Evolutionary conservation across 1,140 invertebrate species (phyloP).

Genomic region (Brachionus paranguensis): DNA sequence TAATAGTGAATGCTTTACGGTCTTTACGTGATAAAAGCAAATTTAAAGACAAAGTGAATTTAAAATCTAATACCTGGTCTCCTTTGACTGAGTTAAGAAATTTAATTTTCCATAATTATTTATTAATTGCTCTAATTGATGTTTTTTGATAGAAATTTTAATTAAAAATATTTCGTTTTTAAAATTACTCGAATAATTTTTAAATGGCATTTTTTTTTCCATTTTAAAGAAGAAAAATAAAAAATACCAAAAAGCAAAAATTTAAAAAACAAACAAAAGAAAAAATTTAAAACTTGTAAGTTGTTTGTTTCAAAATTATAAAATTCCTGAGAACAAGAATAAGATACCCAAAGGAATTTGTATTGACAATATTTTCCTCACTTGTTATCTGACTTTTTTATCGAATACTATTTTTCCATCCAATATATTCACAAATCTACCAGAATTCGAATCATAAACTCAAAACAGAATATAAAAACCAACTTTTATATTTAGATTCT

Average conservation of each 20-base stretch:
- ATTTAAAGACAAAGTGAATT: neutral
- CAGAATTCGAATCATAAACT: neutral
- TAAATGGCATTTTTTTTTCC: neutral
- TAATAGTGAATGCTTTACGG: neutral
- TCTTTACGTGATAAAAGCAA: neutral
- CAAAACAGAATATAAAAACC: neutral
- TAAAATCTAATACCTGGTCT: neutral
- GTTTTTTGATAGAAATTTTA: neutral
- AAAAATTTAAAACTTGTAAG: neutral
- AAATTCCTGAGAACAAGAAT: neutral
- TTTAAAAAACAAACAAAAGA: neutral
- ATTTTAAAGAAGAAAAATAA: neutral
- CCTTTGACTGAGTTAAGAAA: neutral
- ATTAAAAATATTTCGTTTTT: neutral
- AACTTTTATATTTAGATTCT: neutral
- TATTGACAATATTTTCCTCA: neutral
- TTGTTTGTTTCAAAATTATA: neutral
- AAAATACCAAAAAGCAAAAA: neutral
- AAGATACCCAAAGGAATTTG: neutral
- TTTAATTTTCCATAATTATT: neutral
- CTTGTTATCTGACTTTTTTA: neutral
- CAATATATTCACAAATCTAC: neutral
- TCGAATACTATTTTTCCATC: neutral
- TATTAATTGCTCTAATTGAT: neutral
- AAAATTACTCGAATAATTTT: neutral